These are phyloP conservation scores for Rhaphigaster nebulosa DNA, from an alignment of 2,888 invertebrate species.

Conservation along the genomic window DNA sequence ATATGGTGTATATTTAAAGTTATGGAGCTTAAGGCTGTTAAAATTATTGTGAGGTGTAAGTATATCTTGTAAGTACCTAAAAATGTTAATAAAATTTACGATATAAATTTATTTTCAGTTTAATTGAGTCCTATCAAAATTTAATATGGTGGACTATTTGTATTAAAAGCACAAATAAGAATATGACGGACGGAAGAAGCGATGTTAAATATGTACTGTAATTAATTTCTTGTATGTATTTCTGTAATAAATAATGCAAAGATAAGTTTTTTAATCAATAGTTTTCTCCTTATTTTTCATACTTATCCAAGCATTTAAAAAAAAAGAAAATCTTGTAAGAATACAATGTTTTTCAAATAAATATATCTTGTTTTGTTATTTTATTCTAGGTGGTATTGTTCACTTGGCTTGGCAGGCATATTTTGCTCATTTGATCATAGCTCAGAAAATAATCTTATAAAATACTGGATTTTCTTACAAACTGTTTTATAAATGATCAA, in stretches of 20 bases:
- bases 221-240: constrained; percentile 65
- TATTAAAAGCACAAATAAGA: constrained; percentile 63
- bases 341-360: neutral
- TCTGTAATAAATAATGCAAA: constrained; percentile 66
- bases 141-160: constrained; percentile 55
- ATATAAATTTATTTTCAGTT: constrained; percentile 57
- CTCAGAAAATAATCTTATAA: neutral
- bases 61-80: constrained; percentile 20
- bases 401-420: neutral
- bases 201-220: constrained; percentile 63
- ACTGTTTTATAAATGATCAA: neutral
- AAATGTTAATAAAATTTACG: constrained; percentile 55
- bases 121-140: constrained; percentile 56
- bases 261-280: constrained; percentile 59
- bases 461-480: neutral
- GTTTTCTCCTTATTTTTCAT: neutral
- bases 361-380: neutral
- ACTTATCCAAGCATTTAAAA: neutral
- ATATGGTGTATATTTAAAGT: constrained; percentile 60
- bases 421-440: neutral
- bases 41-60: constrained; percentile 59
- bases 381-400: neutral
- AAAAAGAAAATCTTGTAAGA: neutral
- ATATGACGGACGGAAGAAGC: constrained; percentile 62
- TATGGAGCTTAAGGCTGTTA: constrained; percentile 63